Conservation (phyloP, 2,888 invertebrate species). For the Malthinus flaveolus region DNA sequence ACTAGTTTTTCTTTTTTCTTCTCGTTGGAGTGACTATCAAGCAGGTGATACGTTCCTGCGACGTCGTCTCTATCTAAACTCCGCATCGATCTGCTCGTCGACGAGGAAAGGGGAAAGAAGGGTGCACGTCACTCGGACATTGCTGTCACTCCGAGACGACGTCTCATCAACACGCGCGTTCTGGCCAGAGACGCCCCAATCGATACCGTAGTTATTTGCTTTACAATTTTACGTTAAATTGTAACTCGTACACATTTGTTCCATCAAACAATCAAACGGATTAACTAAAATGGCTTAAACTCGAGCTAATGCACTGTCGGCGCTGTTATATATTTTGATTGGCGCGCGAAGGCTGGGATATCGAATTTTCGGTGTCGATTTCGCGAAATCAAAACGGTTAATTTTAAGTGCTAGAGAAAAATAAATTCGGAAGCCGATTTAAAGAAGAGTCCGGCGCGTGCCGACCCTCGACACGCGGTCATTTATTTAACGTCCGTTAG, state of each 20-base stretch:
- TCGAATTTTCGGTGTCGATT: conserved; percentile 8
- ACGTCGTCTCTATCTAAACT: conserved; percentile 30
- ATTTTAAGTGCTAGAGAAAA: conserved; percentile 17
- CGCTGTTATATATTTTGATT: conserved; percentile 3
- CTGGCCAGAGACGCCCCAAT: conserved; percentile 36
- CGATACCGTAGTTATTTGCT: conserved; percentile 26
- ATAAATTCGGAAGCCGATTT: conserved; percentile 34
- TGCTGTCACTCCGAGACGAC: conserved; percentile 39
- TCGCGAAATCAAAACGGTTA: neutral
- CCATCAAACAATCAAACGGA: conserved; percentile 1
- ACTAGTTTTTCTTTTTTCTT: conserved; percentile 15
- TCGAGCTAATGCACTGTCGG: conserved; percentile 12
- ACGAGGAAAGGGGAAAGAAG: conserved; percentile 12
- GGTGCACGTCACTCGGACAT: conserved; percentile 37
- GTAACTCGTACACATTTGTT: neutral
- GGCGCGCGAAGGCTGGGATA: conserved; percentile 9
- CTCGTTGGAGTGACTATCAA: conserved; percentile 29
- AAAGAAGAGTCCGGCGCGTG: conserved; percentile 40
- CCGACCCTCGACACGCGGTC: conserved; percentile 49
- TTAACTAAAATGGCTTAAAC: conserved; percentile 7
- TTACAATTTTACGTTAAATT: neutral
- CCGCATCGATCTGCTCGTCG: conserved; percentile 37
- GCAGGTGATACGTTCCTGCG: conserved; percentile 37
- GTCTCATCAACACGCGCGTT: conserved; percentile 41
- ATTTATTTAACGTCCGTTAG: conserved; percentile 45